A percentile compares a stretch with the other conserved stretches of the same genome.
phyloP scores from a whole-genome alignment of 2,888 invertebrate genomes.

The Caenorhabditis sp. region DNA sequence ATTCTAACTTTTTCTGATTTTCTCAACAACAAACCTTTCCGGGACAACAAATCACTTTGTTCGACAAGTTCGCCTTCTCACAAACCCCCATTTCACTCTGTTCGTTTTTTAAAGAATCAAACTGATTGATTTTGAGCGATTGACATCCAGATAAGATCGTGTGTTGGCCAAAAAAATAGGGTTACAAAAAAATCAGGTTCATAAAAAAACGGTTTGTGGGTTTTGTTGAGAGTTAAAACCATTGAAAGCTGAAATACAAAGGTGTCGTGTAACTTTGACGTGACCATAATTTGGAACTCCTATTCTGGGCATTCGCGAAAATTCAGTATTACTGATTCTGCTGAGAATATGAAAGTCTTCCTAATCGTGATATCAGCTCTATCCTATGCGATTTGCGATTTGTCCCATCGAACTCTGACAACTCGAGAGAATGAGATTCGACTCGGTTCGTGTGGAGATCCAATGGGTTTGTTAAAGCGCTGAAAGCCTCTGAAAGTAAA shows the following conservation, averaged over 20 bases:
- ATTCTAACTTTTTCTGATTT: too few relatives aligned
- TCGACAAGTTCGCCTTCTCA: not conserved
- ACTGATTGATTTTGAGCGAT: not conserved
- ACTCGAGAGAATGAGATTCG: constrained; percentile 19
- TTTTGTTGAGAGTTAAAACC: too few relatives aligned
- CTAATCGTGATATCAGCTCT: not conserved
- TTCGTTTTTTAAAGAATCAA: constrained; percentile 1
- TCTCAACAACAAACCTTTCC: not conserved
- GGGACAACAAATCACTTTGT: not conserved
- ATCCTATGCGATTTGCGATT: not conserved
- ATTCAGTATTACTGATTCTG: not conserved
- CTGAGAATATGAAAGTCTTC: constrained; percentile 9
- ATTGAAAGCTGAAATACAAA: too few relatives aligned
- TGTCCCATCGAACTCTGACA: not conserved
- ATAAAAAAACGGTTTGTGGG: too few relatives aligned
- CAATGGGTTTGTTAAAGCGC: not conserved
- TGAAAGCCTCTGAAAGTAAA: not conserved
- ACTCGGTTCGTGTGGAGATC: constrained; percentile 16
- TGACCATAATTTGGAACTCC: not conserved
- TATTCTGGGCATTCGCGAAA: not conserved
- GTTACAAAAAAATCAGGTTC: not conserved
- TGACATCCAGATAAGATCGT: not conserved
- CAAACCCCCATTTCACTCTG: not conserved
- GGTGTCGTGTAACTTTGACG: not conserved
- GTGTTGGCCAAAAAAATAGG: not conserved